Base-by-base conservation (phyloP, 2,797 vertebrate genomes). In the Pachyuromys duprasi region DNA sequence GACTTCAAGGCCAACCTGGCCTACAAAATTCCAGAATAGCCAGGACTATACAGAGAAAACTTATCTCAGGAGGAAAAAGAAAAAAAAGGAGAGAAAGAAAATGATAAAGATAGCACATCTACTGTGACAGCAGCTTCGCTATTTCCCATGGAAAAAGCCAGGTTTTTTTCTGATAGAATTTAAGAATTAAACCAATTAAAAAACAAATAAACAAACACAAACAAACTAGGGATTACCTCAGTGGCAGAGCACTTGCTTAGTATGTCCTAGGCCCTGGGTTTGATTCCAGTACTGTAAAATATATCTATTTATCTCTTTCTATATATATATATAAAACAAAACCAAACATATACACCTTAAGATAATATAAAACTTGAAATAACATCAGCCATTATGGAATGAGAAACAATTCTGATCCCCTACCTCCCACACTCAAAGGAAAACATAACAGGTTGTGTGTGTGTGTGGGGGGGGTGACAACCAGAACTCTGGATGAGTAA, bases 341-440 rank as follows among this genome's bases (percentile, higher is more conserved):
- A 75, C 94, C 97, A 55, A 97, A 98, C 98, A 98, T 93, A 69
- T 96, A 98, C 91, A 98, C 49, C 98, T 97, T 55, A 87, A 96
- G 53, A 97, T 62, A 96, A 63, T 89, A 74, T 89, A 96, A 98
- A 97, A 97, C 95, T 95, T 97, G 91, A 81, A 97, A 95, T 89
- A 89, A 96, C 55, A 60, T 80, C 81, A 95, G 95, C 96, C 95
- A 86, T 95, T 74, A 95, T 74, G 70, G 97, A 89, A 92, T 93
- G 92, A 75, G 93, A 96, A 96, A 97, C 26, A 94, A 15, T n/a
- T 84, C 0, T 79, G 95, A 74, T 63, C 55, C 63, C 69, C 62
- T 62, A 63, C 26, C 42, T 39, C 36, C 33, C n/a, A 69, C 5
- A 2, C 4, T 3, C 6, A 53, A 89, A 22, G 74, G 45, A 96